Base-by-base conservation (phyloP, 2,113 vertebrate genomes). In the Halcyon senegalensis region DNA sequence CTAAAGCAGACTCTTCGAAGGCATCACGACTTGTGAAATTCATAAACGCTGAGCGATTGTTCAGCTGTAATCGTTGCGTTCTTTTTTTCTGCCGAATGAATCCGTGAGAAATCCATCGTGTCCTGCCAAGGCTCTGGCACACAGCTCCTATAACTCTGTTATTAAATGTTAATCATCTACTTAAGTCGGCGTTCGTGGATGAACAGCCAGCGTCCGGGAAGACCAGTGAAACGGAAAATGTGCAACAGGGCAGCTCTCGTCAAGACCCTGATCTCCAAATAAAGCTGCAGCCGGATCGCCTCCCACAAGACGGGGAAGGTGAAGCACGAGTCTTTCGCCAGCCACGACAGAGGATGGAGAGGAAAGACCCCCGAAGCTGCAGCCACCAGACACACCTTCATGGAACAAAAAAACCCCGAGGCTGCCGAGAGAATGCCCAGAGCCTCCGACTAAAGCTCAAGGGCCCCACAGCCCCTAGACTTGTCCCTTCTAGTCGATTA, bases 121-220 rank as follows among this genome's bases (percentile, higher is more conserved):
- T 60, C 37, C 86, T 89, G 87, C 51, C 80, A 78, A 67, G 55
- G 68, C 68, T 35, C 39, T 59, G n/a, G 75, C 89, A 21, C 2
- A 44, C 0, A 70, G 31, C 80, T 89, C 72, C 89, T n/a, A 0
- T 5, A 70, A 41, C 55, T 33, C 28, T 7, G 63, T 7, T 28
- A 63, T 63, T 63, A 78, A 78, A 59, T 30, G 76, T 75, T 89
- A 46, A 94, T 84, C 76, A 92, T 59, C 89, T 59, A n/a, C 89
- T 35, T 37, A 5, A 74, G 50, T 5, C 72, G 24, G 79, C 0
- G 1, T 21, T 69, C 0, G 2, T 7, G 25, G 67, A 31, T 13
- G 59, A 76, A 27, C n/a, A 58, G 67, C 37, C 30, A 53, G 62
- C 12, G 2, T 10, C 58, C 7, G 1, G 72, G 59, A 39, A 55